Conservation (phyloP, 2,113 vertebrate genomes). For the Corydoras maculifer region DNA sequence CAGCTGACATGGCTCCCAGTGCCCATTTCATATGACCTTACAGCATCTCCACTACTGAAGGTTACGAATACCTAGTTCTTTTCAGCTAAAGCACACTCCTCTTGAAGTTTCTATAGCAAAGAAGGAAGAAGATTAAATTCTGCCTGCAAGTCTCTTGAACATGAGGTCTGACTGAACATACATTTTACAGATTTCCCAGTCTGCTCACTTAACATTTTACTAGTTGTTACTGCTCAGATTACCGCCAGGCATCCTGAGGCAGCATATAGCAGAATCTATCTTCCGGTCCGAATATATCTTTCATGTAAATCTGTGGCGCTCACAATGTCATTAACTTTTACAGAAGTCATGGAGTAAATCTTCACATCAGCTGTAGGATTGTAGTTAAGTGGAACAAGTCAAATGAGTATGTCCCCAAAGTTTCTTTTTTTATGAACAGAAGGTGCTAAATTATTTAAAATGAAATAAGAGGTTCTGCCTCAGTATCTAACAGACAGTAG, state of each 20-base stretch:
- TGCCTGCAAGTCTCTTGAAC: too few relatives aligned
- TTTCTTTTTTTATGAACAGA: not conserved
- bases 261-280: constrained; percentile 44
- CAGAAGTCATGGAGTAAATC: constrained; percentile 30
- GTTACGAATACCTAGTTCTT: constrained; percentile 30
- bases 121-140: too few relatives aligned
- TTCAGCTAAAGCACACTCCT: constrained; percentile 17
- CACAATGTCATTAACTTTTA: constrained; percentile 46
- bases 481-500: constrained; percentile 25
- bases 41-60: constrained; percentile 2
- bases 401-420: constrained; percentile 32
- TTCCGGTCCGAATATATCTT: constrained; percentile 52
- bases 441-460: constrained; percentile 43
- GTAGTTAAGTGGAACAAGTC: constrained; percentile 31
- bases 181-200: constrained; percentile 24
- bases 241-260: constrained; percentile 48
- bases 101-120: constrained; percentile 8
- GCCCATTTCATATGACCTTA: constrained; percentile 34
- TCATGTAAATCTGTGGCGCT: constrained; percentile 35
- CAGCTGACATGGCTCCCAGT: constrained; percentile 22
- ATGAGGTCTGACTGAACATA: constrained; percentile 41
- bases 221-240: constrained; percentile 49
- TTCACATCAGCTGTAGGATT: constrained; percentile 28
- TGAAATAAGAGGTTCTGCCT: constrained; percentile 44
- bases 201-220: constrained; percentile 54